These are phyloP conservation scores for Steinernema hermaphroditum DNA, from an alignment of 2,888 invertebrate species.

Conservation along the genomic window DNA sequence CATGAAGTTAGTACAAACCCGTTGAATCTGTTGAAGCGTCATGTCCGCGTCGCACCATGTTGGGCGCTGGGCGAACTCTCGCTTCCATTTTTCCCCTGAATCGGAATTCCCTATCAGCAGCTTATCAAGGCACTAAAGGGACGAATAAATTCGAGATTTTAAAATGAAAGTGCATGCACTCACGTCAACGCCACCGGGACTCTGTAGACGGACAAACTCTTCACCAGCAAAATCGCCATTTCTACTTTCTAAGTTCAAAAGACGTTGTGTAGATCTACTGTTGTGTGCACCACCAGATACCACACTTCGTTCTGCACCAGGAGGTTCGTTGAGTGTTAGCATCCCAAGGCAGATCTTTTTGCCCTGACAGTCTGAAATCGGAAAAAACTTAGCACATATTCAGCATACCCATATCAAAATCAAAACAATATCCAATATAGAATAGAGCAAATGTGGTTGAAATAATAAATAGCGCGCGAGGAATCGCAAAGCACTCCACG, in stretches of 20 bases:
- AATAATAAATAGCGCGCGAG: too few species aligned
- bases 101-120: constrained; percentile 7
- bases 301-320: background rate
- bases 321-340: constrained; percentile 21
- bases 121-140: background rate
- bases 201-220: background rate
- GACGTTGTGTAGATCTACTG: constrained; percentile 1
- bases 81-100: constrained; percentile 65
- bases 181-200: too few species aligned
- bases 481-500: too few species aligned
- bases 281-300: background rate
- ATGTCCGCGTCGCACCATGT: constrained; percentile 95
- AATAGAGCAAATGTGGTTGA: too few species aligned
- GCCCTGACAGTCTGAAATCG: background rate
- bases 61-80: constrained; percentile 71
- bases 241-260: background rate
- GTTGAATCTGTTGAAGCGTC: constrained; percentile 90
- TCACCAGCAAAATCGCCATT: background rate
- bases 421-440: too few species aligned
- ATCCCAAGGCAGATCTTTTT: constrained; percentile 28
- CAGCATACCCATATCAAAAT: too few species aligned
- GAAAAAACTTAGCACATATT: too few species aligned
- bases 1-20: constrained; percentile 74
- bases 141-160: too few species aligned
- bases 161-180: too few species aligned